A percentile compares a stretch with the other conserved stretches of the same genome.
phyloP scores from a whole-genome alignment of 92 coral and sea anemone genomes.

The Porites evermanni region DNA sequence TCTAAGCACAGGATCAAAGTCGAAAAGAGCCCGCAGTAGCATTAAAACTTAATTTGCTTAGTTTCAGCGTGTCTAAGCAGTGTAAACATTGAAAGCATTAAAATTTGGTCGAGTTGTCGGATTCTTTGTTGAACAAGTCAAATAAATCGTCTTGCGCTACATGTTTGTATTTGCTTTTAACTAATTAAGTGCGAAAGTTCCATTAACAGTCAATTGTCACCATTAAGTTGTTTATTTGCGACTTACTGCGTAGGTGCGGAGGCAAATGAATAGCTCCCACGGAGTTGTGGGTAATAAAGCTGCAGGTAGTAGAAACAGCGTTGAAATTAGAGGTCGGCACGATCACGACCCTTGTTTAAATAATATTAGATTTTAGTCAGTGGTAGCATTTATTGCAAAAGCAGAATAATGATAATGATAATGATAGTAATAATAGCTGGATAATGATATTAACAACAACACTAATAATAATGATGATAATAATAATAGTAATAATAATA shows the following conservation, averaged over 20 bases:
- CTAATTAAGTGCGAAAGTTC: constrained; percentile 12
- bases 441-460: too few species aligned
- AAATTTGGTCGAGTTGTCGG: not conserved
- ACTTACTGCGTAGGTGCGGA: not conserved
- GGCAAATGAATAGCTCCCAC: not conserved
- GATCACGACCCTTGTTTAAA: too few species aligned
- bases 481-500: too few species aligned
- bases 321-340: too few species aligned
- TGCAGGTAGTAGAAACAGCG: not conserved
- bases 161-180: not conserved
- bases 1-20: not conserved
- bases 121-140: not conserved
- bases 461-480: too few species aligned
- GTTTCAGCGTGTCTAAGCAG: too few species aligned
- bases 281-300: not conserved
- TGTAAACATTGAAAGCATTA: too few species aligned
- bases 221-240: not conserved
- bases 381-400: too few species aligned
- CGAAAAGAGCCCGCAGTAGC: not conserved
- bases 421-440: too few species aligned
- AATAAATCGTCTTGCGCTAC: not conserved
- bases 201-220: not conserved
- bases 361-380: too few species aligned
- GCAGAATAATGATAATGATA: too few species aligned
- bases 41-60: too few species aligned